Conservation (phyloP, 2,113 vertebrate species). For the Paracanthobrama guichenoti region DNA sequence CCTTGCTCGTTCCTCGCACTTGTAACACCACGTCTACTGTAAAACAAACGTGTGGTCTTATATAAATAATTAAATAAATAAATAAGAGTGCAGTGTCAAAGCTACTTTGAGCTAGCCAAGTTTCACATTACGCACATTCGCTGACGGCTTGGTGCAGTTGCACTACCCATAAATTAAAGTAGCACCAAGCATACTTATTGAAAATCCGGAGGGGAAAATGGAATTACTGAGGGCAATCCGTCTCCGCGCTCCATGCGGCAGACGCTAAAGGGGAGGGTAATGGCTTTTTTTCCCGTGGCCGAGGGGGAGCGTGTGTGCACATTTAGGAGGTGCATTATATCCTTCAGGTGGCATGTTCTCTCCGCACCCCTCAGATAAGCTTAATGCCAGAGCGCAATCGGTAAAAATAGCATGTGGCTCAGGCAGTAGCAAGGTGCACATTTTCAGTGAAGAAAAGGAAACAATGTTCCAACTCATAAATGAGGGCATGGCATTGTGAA, state of each 20-base stretch:
- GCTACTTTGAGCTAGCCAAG: conserved; percentile 54
- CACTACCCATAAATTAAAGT: conserved; percentile 72
- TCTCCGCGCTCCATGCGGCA: conserved; percentile 61
- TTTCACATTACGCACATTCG: conserved; percentile 56
- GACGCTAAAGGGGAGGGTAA: conserved; percentile 70
- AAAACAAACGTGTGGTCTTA: conserved; percentile 45
- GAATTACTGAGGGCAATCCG: conserved; percentile 74
- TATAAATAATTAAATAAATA: conserved; percentile 53
- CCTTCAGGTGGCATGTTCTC: conserved; percentile 54
- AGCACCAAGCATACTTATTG: conserved; percentile 68
- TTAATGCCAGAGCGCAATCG: conserved; percentile 10
- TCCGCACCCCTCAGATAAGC: conserved; percentile 41
- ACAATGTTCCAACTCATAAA: conserved; percentile 13
- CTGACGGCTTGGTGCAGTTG: conserved; percentile 52
- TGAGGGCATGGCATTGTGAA: not conserved
- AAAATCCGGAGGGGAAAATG: conserved; percentile 74
- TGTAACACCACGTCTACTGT: conserved; percentile 43
- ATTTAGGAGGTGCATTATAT: conserved; percentile 62
- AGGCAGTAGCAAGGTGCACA: not conserved
- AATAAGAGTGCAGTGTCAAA: conserved; percentile 54
- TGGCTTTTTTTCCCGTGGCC: conserved; percentile 62
- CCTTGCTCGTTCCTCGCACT: not conserved
- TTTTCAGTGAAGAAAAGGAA: not conserved
- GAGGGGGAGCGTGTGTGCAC: conserved; percentile 53
- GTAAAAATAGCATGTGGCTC: conserved; percentile 40